These are phyloP conservation scores for Meloidogyne chitwoodi DNA, from an alignment of 1,140 invertebrate species.

Conservation along the genomic window DNA sequence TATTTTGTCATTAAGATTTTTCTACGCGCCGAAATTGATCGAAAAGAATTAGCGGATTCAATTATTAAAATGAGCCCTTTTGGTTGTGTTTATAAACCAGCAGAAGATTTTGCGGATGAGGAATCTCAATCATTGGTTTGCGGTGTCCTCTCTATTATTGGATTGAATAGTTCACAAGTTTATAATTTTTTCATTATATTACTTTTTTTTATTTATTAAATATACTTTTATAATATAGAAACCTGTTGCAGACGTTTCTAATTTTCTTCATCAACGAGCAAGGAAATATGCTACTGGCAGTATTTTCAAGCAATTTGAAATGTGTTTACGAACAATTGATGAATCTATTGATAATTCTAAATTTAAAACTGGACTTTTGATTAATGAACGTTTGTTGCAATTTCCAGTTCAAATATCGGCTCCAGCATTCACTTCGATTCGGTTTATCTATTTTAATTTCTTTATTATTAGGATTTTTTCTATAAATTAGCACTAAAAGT, in stretches of 20 bases:
- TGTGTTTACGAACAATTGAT: neutral
- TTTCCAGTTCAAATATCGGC: slow-evolving; percentile 47
- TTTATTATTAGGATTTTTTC: no score
- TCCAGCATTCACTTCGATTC: slow-evolving; percentile 34
- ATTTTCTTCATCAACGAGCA: slow-evolving; percentile 37
- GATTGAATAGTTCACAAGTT: slow-evolving; percentile 32
- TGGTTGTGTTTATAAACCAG: slow-evolving; percentile 39
- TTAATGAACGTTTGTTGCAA: slow-evolving; percentile 47
- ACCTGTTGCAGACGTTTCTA: slow-evolving; percentile 20
- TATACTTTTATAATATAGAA: slow-evolving; percentile 21
- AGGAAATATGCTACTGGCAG: slow-evolving; percentile 26
- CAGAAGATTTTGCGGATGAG: slow-evolving; percentile 40
- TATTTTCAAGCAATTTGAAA: slow-evolving; percentile 27
- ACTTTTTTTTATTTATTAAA: neutral
- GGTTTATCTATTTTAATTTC: neutral
- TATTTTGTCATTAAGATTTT: slow-evolving; percentile 31
- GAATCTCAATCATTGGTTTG: slow-evolving; percentile 39
- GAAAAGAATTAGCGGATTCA: slow-evolving; percentile 33
- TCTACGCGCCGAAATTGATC: slow-evolving; percentile 38
- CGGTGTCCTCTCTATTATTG: slow-evolving; percentile 37
- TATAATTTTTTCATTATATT: slow-evolving; percentile 24
- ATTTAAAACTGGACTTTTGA: slow-evolving; percentile 24
- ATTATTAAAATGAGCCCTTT: slow-evolving; percentile 35
- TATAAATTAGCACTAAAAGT: no score
- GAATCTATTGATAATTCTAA: neutral